Conservation (phyloP, 2,113 vertebrate species). For the Proteles cristata region DNA sequence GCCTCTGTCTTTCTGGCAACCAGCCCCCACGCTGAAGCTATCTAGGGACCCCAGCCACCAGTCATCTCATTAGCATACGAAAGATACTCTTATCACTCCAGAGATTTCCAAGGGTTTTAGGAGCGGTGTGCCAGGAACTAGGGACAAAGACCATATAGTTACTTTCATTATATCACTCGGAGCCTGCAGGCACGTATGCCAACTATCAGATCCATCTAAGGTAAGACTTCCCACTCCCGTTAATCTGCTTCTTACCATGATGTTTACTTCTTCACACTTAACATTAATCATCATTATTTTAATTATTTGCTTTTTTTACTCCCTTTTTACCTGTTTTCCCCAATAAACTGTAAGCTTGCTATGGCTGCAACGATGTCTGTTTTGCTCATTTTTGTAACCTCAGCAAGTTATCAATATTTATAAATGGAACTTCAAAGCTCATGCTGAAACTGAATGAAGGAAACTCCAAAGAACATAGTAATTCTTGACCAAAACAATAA, state of each 20-base stretch:
- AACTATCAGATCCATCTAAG: not conserved
- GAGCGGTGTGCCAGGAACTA: not conserved
- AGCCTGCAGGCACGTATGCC: not conserved
- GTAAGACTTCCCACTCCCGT: not conserved
- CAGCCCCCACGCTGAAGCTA: not conserved
- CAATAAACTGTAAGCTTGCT: not conserved
- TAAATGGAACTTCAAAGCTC: slow-evolving; percentile 1
- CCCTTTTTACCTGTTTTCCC: not conserved
- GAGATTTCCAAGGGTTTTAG: not conserved
- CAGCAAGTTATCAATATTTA: slow-evolving; percentile 9
- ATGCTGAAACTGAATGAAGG: not conserved
- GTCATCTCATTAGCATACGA: not conserved
- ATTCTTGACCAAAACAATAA: not conserved
- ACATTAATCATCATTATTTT: not conserved
- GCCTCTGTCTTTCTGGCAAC: not conserved
- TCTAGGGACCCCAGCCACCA: not conserved
- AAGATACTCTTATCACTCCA: not conserved
- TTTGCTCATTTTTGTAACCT: slow-evolving; percentile 2
- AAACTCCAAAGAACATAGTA: not conserved
- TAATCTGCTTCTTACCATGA: not conserved
- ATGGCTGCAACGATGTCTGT: not conserved
- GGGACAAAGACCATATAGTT: not conserved
- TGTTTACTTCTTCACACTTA: not conserved
- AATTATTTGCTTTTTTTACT: not conserved
- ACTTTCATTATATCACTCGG: not conserved